Conservation (phyloP, 2,113 vertebrate genomes). For the Polypterus bichir region DNA sequence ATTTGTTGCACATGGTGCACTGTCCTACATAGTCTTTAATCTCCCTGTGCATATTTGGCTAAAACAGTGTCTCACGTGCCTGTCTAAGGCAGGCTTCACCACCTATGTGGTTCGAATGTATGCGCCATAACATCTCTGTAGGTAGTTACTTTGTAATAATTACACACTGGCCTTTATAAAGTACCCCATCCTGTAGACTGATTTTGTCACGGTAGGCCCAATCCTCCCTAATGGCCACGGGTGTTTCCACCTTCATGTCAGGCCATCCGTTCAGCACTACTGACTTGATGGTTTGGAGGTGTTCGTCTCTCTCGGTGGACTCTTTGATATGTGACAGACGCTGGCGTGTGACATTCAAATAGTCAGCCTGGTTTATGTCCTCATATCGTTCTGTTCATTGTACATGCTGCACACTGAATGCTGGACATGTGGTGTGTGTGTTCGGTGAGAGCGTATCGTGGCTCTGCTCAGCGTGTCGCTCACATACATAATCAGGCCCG, state of each 20-base stretch:
- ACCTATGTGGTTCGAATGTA: not conserved
- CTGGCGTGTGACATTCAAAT: conserved; percentile 1
- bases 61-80: conserved; percentile 2
- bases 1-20: conserved; percentile 1
- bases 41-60: not conserved
- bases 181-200: not conserved
- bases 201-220: conserved; percentile 9
- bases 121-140: not conserved
- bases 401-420: conserved; percentile 3
- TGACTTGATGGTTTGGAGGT: not conserved
- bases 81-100: conserved; percentile 4
- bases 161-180: conserved; percentile 7
- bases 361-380: conserved; percentile 1
- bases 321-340: not conserved
- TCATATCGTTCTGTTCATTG: not conserved
- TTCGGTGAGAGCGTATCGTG: not conserved
- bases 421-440: not conserved
- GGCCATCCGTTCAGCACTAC: conserved; percentile 4
- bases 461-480: conserved; percentile 2
- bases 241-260: not conserved
- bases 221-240: not conserved
- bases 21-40: not conserved
- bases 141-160: not conserved
- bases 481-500: conserved; percentile 9
- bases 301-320: conserved; percentile 1